Percentiles rank a stretch among this genome's conserved stretches.
phyloP scores from a whole-genome alignment of 2,797 vertebrate species.

The Salmo trutta region DNA sequence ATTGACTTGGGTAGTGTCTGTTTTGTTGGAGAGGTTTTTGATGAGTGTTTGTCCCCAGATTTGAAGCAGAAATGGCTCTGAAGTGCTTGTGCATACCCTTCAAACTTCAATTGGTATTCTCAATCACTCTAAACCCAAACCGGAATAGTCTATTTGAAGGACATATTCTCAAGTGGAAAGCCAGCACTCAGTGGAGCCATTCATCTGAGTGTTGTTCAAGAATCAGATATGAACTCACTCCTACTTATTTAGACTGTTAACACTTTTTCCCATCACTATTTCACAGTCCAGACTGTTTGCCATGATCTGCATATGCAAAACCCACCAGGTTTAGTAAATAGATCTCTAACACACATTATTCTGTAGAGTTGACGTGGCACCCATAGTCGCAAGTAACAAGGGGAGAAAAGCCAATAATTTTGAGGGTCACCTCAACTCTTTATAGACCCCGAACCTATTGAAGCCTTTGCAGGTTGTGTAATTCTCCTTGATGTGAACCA shows the following conservation, averaged over 20 bases:
- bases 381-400: background rate
- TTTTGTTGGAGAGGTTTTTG: background rate
- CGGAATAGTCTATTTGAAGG: conserved; percentile 26
- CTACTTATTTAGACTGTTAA: conserved; percentile 14
- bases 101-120: conserved; percentile 16
- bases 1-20: background rate
- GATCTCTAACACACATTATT: conserved; percentile 12
- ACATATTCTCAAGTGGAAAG: conserved; percentile 4
- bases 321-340: conserved; percentile 24
- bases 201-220: conserved; percentile 17
- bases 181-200: conserved; percentile 12
- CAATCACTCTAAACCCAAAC: conserved; percentile 5
- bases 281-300: conserved; percentile 10
- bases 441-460: background rate
- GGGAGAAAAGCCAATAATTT: background rate
- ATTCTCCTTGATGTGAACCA: background rate
- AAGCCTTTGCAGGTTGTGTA: background rate
- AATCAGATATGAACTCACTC: background rate
- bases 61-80: conserved; percentile 1
- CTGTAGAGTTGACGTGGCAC: background rate
- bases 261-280: conserved; percentile 5
- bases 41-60: conserved; percentile 8
- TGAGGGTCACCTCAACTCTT: conserved; percentile 11
- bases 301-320: conserved; percentile 7
- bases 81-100: conserved; percentile 15